phyloP scores from a whole-genome alignment of 2,797 vertebrate species.

The Acridotheres tristis region DNA sequence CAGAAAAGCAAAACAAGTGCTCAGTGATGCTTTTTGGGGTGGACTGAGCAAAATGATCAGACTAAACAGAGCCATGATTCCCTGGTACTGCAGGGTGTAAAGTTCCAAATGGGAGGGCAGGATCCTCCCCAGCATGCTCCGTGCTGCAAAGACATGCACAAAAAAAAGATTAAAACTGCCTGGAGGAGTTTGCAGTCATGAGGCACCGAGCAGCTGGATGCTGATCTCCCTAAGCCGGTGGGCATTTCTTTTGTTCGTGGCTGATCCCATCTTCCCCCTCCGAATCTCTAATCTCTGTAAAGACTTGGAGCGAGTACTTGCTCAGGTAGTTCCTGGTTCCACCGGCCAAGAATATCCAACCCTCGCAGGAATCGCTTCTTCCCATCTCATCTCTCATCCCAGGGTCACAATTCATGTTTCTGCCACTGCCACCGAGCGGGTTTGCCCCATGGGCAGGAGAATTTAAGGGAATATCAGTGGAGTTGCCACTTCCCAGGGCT shows the following conservation, averaged over 20 bases:
- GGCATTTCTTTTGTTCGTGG: conserved; percentile 44
- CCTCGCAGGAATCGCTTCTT: background rate
- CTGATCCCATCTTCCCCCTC: conserved; percentile 6
- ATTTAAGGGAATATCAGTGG: rapidly evolving
- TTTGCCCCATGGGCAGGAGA: rapidly evolving
- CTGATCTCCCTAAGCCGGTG: conserved; percentile 14
- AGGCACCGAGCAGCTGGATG: conserved; percentile 28
- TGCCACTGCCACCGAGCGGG: background rate
- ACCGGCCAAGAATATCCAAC: background rate
- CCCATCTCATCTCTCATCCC: background rate
- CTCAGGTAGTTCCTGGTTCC: background rate
- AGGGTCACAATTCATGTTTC: rapidly evolving
- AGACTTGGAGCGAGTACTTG: background rate
- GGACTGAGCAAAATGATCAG: background rate
- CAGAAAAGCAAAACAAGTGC: background rate
- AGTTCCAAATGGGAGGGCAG: background rate
- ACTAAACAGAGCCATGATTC: background rate
- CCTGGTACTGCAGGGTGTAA: background rate
- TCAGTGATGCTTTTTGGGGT: background rate
- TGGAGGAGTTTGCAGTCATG: background rate
- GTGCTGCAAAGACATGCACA: background rate
- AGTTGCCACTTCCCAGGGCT: background rate
- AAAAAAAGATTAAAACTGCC: background rate
- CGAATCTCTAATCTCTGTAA: background rate
- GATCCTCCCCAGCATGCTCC: background rate